Conservation (phyloP, 1,140 invertebrate genomes). For the Diuraphis noxia region DNA sequence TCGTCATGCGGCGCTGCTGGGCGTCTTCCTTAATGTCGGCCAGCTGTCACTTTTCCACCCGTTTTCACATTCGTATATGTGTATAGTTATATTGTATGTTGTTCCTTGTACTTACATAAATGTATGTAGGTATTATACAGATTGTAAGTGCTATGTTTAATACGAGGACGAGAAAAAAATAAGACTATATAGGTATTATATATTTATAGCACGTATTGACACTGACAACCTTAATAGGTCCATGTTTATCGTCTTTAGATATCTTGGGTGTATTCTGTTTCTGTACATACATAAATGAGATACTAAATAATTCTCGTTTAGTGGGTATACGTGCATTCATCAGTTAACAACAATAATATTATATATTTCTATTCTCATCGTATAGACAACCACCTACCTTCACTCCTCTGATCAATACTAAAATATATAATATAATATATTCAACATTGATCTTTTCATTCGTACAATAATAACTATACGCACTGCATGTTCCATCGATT, state of each 20-base stretch:
- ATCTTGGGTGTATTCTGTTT: not conserved
- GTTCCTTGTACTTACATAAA: not conserved
- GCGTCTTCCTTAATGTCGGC: not conserved
- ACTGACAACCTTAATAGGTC: not conserved
- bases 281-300: not conserved
- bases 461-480: not conserved
- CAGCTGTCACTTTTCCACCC: not conserved
- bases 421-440: not conserved
- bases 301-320: not conserved
- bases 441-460: not conserved
- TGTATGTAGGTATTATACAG: not conserved
- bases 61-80: not conserved
- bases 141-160: not conserved
- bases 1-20: not conserved
- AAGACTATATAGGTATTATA: not conserved
- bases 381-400: not conserved
- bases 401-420: not conserved
- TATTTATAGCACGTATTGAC: not conserved
- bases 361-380: not conserved
- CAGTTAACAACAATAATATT: not conserved
- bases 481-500: not conserved
- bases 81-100: not conserved
- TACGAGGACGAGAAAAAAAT: not conserved
- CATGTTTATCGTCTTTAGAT: constrained; percentile 6
- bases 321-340: not conserved